Conservation (phyloP, 1,140 invertebrate genomes). For the Achroia grisella region DNA sequence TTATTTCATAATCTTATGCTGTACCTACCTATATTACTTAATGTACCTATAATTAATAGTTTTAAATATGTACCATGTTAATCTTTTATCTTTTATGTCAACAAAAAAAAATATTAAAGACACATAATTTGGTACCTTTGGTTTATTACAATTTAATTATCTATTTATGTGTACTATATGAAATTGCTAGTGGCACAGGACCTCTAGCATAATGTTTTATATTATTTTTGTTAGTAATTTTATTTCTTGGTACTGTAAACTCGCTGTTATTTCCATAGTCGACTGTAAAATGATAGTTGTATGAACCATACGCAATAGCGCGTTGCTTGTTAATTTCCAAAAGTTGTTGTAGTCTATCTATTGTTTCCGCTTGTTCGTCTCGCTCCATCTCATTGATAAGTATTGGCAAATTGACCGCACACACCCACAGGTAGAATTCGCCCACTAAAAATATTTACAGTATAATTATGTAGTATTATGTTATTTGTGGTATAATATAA, state of each 20-base stretch:
- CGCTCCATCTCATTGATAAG: conserved; percentile 53
- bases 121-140: not conserved
- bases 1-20: too few relatives aligned
- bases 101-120: too few relatives aligned
- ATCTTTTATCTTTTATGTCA: too few relatives aligned
- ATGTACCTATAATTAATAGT: too few relatives aligned
- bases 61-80: too few relatives aligned
- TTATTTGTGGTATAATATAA: too few relatives aligned
- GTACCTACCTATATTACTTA: too few relatives aligned
- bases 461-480: conserved; percentile 2
- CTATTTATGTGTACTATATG: too few relatives aligned
- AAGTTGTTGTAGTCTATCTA: conserved; percentile 38
- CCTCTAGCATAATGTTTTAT: too few relatives aligned
- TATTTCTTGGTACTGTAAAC: not conserved
- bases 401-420: conserved; percentile 52
- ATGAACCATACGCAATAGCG: not conserved
- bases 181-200: too few relatives aligned
- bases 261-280: conserved; percentile 1
- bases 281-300: not conserved
- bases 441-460: conserved; percentile 46
- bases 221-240: not conserved
- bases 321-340: conserved; percentile 24
- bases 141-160: too few relatives aligned
- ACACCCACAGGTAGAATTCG: conserved; percentile 61
- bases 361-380: conserved; percentile 44